These are phyloP conservation scores for Leptarthrus brevirostris DNA, from an alignment of 2,888 invertebrate species.

Conservation along the genomic window DNA sequence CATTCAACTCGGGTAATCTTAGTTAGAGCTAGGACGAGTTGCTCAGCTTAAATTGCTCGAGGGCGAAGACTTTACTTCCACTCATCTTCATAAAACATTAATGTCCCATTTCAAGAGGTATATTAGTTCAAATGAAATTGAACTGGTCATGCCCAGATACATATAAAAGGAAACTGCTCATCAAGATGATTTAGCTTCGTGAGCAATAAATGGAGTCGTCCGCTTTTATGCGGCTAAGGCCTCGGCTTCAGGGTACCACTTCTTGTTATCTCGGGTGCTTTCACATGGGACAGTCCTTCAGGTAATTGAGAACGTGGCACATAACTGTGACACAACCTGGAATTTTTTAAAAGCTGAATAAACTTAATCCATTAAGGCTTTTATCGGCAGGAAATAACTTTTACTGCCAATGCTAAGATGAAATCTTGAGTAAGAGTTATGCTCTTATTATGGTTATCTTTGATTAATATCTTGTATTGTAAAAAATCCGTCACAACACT, in stretches of 20 bases:
- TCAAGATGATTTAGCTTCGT: constrained; percentile 53
- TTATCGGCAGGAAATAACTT: too few species aligned
- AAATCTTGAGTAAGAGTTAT: too few species aligned
- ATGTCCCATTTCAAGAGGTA: constrained; percentile 15
- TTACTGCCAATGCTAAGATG: too few species aligned
- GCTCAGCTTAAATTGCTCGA: constrained; percentile 20
- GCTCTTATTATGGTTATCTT: too few species aligned
- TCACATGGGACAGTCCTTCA: too few species aligned
- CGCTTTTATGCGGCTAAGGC: constrained; percentile 39
- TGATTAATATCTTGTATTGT: too few species aligned
- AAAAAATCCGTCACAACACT: too few species aligned
- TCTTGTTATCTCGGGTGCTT: too few species aligned
- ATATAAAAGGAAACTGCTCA: constrained; percentile 49
- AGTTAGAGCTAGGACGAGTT: constrained; percentile 18
- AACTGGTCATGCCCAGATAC: constrained; percentile 14
- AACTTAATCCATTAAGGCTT: too few species aligned
- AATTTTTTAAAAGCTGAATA: too few species aligned
- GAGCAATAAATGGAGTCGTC: constrained; percentile 51
- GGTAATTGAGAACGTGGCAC: too few species aligned
- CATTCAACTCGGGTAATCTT: background rate
- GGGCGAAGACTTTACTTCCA: background rate
- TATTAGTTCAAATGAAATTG: constrained; percentile 39
- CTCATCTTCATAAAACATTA: constrained; percentile 17
- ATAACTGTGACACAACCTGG: too few species aligned
- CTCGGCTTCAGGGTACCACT: background rate